Base-by-base conservation (phyloP, 2,888 invertebrate genomes). In the Drosophila birchii region DNA sequence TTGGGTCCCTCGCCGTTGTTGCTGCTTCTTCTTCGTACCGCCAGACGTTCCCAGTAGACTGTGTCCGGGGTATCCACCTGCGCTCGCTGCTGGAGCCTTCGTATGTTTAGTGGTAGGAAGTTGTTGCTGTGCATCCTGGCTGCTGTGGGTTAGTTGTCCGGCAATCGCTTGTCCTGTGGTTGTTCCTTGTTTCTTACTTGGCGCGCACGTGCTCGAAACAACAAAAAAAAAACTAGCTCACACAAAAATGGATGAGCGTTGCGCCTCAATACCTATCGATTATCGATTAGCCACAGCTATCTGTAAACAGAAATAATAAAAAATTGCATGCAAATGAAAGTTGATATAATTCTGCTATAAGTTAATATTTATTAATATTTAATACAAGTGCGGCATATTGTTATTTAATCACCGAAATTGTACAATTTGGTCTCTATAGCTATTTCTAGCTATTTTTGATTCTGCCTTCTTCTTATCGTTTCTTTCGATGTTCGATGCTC, bases 41-140 rank as follows among this genome's bases (percentile, higher is more conserved):
- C 95, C 90, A 98, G 94, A 91, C 96, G 95, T 90, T 96, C 97
- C 98, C 98, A 98, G 90, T 98, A 98, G 75, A 96, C 91, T 79
- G 94, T 94, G 93, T 98, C 98, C 32, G 95, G 95, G 2, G 97
- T 96, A 63, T 95, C 92, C 79, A 95, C 94, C 54, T 95, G 94
- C 0, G 80, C 74, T 32, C 83, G 79, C 68, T 91, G 90, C 34
- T 86, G 80, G 68, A 90, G 91, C 34, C 91, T 90, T 51, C 91
- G 85, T 18, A 79, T 75, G 76, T 91, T 91, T 32, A 92, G 75
- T 2, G 90, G 80, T 49, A 91, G 90, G 68, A 92, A 92, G 23
- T 56, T 55, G 5, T 57, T 55, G 4, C 47, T 69, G 3, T 55
- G 54, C 73, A 73, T 73, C 18, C 26, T 68, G 69, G 38, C 20